A percentile compares a stretch with the other conserved stretches of the same genome.
Conservation (phyloP, 92 coral and sea anemone species). For the Palythoa heliodiscus region DNA sequence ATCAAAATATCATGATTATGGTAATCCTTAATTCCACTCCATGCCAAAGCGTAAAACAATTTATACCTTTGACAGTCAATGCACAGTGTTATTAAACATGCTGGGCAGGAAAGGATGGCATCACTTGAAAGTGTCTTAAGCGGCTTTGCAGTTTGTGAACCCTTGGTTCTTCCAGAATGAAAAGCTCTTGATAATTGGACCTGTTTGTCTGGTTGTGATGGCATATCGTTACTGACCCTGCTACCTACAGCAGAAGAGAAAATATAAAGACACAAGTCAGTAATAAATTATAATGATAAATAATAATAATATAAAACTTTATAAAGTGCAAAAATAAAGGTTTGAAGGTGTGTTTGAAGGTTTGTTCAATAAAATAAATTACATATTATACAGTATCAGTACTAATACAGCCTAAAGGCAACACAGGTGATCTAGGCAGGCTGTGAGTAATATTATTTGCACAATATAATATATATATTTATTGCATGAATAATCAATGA, state of each 20-base stretch:
- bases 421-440: too few species aligned
- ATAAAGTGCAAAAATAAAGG: too few species aligned
- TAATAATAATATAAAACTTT: too few species aligned
- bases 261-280: neutral
- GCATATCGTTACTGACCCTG: neutral
- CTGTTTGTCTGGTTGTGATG: conserved; percentile 9
- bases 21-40: too few species aligned
- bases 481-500: too few species aligned
- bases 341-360: too few species aligned
- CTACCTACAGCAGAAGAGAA: neutral
- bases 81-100: conserved; percentile 88
- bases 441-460: too few species aligned
- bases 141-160: conserved; percentile 41
- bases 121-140: conserved; percentile 84
- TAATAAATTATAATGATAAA: neutral
- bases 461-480: too few species aligned
- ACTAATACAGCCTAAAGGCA: too few species aligned
- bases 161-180: neutral
- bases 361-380: too few species aligned
- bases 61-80: conserved; percentile 96
- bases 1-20: too few species aligned
- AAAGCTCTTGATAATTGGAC: conserved; percentile 1
- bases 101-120: conserved; percentile 97
- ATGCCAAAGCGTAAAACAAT: neutral
- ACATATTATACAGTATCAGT: too few species aligned